Conservation (phyloP, 2,888 invertebrate species). For the Trachelus troglodyta region DNA sequence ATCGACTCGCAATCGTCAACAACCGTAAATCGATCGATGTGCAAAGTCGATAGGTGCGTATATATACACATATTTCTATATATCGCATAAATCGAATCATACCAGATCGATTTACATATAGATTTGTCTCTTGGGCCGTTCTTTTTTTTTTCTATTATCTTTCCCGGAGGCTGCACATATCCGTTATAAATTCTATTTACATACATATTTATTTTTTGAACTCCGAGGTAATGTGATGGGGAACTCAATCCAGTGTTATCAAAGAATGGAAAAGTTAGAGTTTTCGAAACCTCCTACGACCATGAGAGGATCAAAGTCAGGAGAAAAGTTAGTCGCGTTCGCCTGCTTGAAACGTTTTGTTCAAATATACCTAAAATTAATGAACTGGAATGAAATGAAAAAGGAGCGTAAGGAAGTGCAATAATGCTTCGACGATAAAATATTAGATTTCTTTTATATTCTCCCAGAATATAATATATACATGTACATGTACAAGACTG, state of each 20-base stretch:
- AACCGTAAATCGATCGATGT: not conserved
- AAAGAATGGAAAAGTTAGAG: not conserved
- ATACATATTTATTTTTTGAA: not conserved
- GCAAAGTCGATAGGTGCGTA: not conserved
- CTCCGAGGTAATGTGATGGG: not conserved
- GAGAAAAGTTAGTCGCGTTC: not conserved
- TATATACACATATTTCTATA: no score
- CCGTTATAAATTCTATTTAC: not conserved
- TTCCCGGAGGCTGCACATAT: not conserved
- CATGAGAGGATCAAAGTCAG: not conserved
- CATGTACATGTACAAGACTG: slow-evolving; percentile 9
- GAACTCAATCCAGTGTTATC: not conserved
- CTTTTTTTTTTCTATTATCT: not conserved
- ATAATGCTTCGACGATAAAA: slow-evolving; percentile 38
- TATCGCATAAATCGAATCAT: not conserved
- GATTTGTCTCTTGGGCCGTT: no score
- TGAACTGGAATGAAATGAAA: not conserved
- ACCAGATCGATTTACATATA: no score
- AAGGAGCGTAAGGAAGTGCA: not conserved
- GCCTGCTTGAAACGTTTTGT: not conserved
- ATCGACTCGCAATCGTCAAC: not conserved
- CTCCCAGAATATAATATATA: slow-evolving; percentile 52
- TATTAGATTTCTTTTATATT: slow-evolving; percentile 48
- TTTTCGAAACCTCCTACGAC: not conserved
- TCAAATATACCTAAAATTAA: not conserved